phyloP scores from a whole-genome alignment of 2,113 vertebrate genomes.

The Nesoenas mayeri region DNA sequence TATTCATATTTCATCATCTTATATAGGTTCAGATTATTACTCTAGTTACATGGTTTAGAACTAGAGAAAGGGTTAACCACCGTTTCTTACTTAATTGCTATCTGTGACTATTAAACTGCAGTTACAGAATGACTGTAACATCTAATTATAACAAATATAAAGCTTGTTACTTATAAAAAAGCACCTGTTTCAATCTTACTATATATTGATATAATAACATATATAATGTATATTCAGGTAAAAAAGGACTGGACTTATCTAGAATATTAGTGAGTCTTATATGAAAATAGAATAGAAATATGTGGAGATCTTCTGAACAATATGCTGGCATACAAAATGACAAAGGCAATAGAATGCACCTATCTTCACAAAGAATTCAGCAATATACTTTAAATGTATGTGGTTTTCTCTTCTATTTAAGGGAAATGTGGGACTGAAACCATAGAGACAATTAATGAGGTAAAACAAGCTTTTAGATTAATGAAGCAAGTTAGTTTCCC shows the following conservation, averaged over 20 bases:
- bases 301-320: neutral
- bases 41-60: neutral
- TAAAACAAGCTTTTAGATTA: slow-evolving; percentile 23
- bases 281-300: neutral
- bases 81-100: neutral
- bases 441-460: neutral
- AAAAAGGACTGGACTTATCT: neutral
- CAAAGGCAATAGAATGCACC: neutral
- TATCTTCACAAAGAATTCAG: neutral
- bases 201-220: neutral
- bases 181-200: neutral
- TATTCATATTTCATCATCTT: neutral
- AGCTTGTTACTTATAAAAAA: accelerated
- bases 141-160: neutral
- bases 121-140: neutral
- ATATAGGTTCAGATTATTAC: neutral
- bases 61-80: neutral
- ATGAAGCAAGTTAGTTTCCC: neutral
- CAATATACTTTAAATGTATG: neutral
- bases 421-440: neutral
- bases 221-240: neutral
- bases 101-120: neutral
- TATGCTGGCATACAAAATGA: neutral
- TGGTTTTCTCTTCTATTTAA: neutral
- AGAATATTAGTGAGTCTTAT: neutral